Percentiles rank a stretch among this genome's conserved stretches.
Evolutionary conservation across 1,140 invertebrate genomes (phyloP).

Genomic region (Tachypleus tridentatus): DNA sequence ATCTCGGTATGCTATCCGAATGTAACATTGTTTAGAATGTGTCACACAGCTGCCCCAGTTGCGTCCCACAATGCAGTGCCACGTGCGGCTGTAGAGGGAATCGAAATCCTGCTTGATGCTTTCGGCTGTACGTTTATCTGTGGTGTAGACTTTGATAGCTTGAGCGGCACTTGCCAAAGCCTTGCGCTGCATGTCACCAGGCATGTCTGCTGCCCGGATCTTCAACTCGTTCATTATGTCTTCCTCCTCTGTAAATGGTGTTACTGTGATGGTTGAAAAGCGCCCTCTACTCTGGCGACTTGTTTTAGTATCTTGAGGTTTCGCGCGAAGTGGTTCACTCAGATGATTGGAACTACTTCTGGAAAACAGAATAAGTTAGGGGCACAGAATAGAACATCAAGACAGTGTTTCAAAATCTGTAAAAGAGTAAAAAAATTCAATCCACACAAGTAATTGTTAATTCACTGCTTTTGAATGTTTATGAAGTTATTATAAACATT

Average conservation of each 20-base stretch:
- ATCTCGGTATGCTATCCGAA: conserved; percentile 26
- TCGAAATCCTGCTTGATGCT: conserved; percentile 29
- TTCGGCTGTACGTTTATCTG: conserved; percentile 28
- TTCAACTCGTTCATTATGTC: conserved; percentile 19
- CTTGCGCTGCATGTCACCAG: conserved; percentile 25
- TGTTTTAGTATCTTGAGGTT: too few species aligned
- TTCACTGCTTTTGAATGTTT: too few species aligned
- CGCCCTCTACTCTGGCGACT: too few species aligned
- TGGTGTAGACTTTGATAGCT: conserved; percentile 23
- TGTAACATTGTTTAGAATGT: conserved; percentile 26
- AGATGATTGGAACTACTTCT: too few species aligned
- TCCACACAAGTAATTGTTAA: too few species aligned
- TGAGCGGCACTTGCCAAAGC: conserved; percentile 24
- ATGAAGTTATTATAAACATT: too few species aligned
- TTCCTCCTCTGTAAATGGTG: conserved; percentile 8
- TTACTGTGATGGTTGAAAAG: background rate
- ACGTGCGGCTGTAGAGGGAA: conserved; percentile 25
- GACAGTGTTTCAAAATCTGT: too few species aligned
- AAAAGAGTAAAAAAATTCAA: too few species aligned
- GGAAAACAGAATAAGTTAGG: too few species aligned
- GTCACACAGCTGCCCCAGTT: conserved; percentile 29
- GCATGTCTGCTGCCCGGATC: conserved; percentile 28
- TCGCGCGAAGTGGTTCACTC: too few species aligned
- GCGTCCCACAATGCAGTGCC: conserved; percentile 28
- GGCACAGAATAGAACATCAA: too few species aligned